Evolutionary conservation across 2,113 vertebrate genomes (phyloP).

Genomic region (Saimiri boliviensis): DNA sequence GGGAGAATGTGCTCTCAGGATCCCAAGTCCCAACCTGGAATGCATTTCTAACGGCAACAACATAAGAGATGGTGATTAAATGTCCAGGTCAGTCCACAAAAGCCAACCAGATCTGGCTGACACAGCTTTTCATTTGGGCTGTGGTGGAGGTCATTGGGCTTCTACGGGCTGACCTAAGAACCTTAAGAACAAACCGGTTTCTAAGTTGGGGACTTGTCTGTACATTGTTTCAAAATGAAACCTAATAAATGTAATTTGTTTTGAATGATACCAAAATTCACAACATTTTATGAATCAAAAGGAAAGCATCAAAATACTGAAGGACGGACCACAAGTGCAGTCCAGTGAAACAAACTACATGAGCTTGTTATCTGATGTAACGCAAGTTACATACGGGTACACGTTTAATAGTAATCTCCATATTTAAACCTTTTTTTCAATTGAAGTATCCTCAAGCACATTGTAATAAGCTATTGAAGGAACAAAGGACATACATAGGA

Average conservation of each 20-base stretch:
- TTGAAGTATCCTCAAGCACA: conserved; percentile 42
- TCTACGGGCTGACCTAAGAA: neutral
- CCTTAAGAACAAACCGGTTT: conserved; percentile 8
- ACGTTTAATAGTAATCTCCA: conserved; percentile 79
- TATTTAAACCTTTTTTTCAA: conserved; percentile 71
- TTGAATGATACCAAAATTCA: conserved; percentile 35
- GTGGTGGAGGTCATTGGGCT: neutral
- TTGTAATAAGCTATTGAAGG: conserved; percentile 43
- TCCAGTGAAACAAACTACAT: conserved; percentile 73
- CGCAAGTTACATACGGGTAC: conserved; percentile 47
- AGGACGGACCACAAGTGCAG: conserved; percentile 63
- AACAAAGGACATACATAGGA: conserved; percentile 38
- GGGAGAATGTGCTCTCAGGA: neutral
- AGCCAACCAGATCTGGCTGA: neutral
- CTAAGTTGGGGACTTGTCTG: conserved; percentile 21
- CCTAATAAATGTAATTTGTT: conserved; percentile 6
- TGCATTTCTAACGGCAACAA: neutral
- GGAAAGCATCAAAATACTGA: conserved; percentile 79
- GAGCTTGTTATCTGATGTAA: conserved; percentile 58
- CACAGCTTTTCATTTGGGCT: neutral
- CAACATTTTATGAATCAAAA: conserved; percentile 71
- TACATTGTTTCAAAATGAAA: conserved; percentile 21
- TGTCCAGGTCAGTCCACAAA: neutral
- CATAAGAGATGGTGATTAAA: fast-evolving
- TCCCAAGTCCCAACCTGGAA: conserved; percentile 36